Conservation (phyloP, 2,797 vertebrate genomes). For the Fundulus diaphanus region DNA sequence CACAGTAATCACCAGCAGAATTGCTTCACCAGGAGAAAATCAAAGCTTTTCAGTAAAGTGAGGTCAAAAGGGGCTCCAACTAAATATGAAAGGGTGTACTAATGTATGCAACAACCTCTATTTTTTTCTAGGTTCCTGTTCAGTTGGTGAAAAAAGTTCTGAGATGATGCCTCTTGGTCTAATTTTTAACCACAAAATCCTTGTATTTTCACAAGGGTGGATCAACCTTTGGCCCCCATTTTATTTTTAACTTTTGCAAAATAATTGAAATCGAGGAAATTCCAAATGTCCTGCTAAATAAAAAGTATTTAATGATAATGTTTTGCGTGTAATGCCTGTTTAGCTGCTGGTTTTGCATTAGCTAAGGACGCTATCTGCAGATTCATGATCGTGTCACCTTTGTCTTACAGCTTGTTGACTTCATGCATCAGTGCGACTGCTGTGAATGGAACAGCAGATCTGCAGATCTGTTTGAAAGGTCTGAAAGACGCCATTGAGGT, state of each 20-base stretch:
- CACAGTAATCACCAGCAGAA: too few relatives aligned
- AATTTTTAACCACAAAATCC: background rate
- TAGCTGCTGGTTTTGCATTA: too few relatives aligned
- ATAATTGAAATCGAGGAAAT: background rate
- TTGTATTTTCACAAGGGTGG: background rate
- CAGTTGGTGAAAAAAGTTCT: background rate
- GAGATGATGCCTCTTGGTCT: background rate
- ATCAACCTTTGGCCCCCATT: background rate
- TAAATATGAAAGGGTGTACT: too few relatives aligned
- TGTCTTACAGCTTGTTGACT: slow-evolving; percentile 61
- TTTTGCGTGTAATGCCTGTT: background rate
- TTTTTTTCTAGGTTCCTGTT: too few relatives aligned
- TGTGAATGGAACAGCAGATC: fast-evolving
- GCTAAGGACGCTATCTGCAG: background rate
- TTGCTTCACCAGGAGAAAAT: too few relatives aligned
- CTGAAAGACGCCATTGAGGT: slow-evolving; percentile 53
- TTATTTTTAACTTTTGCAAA: background rate
- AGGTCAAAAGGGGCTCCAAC: too few relatives aligned
- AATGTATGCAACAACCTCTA: too few relatives aligned
- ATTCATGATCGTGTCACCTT: slow-evolving; percentile 12
- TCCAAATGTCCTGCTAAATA: background rate
- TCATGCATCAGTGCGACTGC: slow-evolving; percentile 13
- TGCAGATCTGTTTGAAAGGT: fast-evolving
- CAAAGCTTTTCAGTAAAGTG: too few relatives aligned
- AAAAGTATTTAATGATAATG: background rate